These are phyloP conservation scores for Xiphophorus couchianus DNA, from an alignment of 2,113 vertebrate genomes.

Conservation along the genomic window DNA sequence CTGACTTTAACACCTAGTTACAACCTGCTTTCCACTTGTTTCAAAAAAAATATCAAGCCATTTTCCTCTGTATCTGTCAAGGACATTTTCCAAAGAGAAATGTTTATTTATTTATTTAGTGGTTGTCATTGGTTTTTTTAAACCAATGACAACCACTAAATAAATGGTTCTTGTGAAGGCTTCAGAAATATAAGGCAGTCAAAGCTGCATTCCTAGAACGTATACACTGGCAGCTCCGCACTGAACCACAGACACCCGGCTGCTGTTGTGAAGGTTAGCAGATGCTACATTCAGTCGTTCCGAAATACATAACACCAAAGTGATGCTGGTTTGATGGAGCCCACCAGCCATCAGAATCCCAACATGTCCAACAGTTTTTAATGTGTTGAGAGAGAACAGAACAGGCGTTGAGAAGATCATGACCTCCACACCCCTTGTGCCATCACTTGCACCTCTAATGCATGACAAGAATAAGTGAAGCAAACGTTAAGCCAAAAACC, in stretches of 20 bases:
- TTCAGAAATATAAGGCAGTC: too few species aligned
- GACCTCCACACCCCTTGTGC: constrained; percentile 20
- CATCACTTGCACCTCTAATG: constrained; percentile 39
- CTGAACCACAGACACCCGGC: not conserved
- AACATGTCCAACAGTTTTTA: constrained; percentile 9
- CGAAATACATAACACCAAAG: constrained; percentile 11
- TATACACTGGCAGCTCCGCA: not conserved
- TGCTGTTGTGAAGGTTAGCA: constrained; percentile 25
- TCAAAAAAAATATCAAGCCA: not conserved
- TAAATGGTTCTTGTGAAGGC: too few species aligned
- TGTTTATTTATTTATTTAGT: too few species aligned
- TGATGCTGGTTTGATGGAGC: constrained; percentile 1
- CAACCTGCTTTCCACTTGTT: not conserved
- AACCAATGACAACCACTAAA: too few species aligned
- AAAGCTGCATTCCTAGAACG: too few species aligned
- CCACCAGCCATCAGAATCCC: not conserved
- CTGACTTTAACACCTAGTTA: not conserved
- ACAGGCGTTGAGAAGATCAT: constrained; percentile 20
- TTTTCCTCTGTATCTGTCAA: not conserved
- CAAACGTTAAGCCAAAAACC: constrained; percentile 12
- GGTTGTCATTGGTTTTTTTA: too few species aligned
- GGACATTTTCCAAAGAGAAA: too few species aligned
- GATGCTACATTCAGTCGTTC: constrained; percentile 15
- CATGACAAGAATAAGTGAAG: constrained; percentile 38
- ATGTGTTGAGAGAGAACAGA: constrained; percentile 14